Conservation (phyloP, 1,140 invertebrate species). For the Drosophila mayri region DNA sequence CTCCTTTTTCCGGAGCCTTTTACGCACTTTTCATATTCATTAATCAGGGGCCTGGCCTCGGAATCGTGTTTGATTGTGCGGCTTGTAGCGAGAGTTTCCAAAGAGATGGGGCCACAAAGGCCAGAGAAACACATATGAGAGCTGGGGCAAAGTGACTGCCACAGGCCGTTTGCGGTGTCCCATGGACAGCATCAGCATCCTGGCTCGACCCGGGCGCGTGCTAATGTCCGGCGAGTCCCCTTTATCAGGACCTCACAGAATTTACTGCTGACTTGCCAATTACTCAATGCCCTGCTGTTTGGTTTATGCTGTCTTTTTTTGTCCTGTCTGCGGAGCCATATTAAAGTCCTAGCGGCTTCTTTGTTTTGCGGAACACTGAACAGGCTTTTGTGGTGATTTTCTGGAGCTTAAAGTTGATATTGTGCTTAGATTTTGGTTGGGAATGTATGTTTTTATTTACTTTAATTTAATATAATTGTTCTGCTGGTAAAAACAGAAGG, state of each 20-base stretch:
- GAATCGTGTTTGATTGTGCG: constrained; percentile 22
- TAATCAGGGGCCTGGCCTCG: constrained; percentile 14
- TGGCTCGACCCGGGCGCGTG: constrained; percentile 3
- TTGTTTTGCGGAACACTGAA: neutral
- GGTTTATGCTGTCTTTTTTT: neutral
- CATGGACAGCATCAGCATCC: neutral
- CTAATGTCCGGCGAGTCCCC: constrained; percentile 19
- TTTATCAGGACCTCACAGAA: constrained; percentile 25
- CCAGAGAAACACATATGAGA: constrained; percentile 5
- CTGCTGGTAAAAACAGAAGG: neutral
- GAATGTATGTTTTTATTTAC: neutral
- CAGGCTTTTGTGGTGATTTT: neutral
- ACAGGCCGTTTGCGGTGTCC: constrained; percentile 25
- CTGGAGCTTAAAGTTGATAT: neutral
- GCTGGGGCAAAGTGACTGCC: constrained; percentile 22
- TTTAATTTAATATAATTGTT: neutral
- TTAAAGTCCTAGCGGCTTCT: constrained; percentile 2
- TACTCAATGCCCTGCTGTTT: constrained; percentile 52
- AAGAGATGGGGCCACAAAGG: constrained; percentile 7
- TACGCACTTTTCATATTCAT: constrained; percentile 15
- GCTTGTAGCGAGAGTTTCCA: constrained; percentile 6
- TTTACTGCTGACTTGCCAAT: constrained; percentile 67
- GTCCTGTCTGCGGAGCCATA: constrained; percentile 1
- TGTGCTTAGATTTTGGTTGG: neutral
- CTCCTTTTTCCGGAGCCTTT: neutral